Conservation (phyloP, 2,113 vertebrate species). For the Pyxicephalus adspersus region DNA sequence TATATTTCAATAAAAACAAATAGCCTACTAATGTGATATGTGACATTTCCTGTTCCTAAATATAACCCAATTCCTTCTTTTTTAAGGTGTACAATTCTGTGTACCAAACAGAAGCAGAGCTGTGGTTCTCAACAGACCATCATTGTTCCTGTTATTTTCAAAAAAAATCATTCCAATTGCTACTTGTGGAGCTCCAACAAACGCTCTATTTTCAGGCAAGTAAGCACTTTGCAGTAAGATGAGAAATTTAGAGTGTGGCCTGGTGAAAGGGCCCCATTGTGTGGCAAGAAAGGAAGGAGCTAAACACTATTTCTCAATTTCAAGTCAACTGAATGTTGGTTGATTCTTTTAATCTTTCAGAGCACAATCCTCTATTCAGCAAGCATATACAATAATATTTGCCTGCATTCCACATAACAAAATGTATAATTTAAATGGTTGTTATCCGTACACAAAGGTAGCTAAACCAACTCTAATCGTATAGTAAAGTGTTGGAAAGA, state of each 20-base stretch:
- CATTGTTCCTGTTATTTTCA: constrained; percentile 20
- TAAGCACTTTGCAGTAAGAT: constrained; percentile 7
- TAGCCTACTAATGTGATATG: no score
- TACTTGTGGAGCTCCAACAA: constrained; percentile 5
- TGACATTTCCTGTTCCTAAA: background rate
- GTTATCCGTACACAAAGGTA: background rate
- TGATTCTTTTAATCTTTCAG: constrained; percentile 16
- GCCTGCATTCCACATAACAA: constrained; percentile 1
- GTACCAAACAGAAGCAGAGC: background rate
- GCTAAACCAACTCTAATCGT: background rate
- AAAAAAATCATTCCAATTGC: constrained; percentile 20
- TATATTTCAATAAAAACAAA: background rate
- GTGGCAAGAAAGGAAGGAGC: background rate
- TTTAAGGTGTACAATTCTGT: background rate
- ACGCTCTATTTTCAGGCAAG: constrained; percentile 11
- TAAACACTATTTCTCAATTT: constrained; percentile 1
- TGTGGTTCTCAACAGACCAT: constrained; percentile 17
- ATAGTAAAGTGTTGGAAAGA: background rate
- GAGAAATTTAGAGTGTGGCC: constrained; percentile 5
- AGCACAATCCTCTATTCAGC: constrained; percentile 17
- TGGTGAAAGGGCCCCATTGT: constrained; percentile 41
- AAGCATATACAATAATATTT: constrained; percentile 31
- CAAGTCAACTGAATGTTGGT: constrained; percentile 33
- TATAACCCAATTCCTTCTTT: background rate
- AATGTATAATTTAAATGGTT: constrained; percentile 1